These are phyloP conservation scores for Betta splendens DNA, from an alignment of 2,797 vertebrate species.

Conservation along the genomic window DNA sequence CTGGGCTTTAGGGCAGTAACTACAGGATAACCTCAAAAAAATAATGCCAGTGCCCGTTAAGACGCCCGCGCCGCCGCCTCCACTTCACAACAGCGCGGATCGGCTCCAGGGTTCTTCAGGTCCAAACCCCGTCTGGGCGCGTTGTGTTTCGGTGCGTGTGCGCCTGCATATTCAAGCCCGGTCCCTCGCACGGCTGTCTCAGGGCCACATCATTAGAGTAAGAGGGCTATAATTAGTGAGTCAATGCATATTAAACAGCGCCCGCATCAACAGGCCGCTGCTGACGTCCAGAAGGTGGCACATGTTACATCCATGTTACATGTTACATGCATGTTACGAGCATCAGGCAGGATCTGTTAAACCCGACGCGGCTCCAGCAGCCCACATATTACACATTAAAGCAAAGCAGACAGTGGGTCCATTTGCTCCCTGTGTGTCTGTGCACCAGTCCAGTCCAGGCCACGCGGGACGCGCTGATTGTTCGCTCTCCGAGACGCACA, in stretches of 20 bases:
- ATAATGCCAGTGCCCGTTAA: constrained; percentile 25
- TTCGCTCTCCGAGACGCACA: constrained; percentile 12
- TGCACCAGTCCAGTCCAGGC: background rate
- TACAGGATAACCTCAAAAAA: constrained; percentile 12
- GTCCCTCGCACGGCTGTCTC: constrained; percentile 62
- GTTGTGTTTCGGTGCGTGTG: constrained; percentile 23
- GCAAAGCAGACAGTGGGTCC: no score
- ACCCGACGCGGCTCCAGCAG: no score
- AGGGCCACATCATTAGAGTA: constrained; percentile 79
- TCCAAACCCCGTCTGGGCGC: constrained; percentile 28
- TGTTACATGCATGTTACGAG: no score
- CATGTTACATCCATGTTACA: constrained; percentile 54
- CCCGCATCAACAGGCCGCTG: constrained; percentile 53
- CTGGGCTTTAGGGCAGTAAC: constrained; percentile 19
- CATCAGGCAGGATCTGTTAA: no score
- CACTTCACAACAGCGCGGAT: constrained; percentile 30
- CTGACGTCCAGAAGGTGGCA: constrained; percentile 58
- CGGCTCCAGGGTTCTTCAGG: constrained; percentile 27
- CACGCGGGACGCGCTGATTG: constrained; percentile 10
- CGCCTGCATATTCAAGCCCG: constrained; percentile 41
- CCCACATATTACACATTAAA: no score
- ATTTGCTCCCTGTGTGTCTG: no score
- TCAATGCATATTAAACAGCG: constrained; percentile 80
- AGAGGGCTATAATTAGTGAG: constrained; percentile 78
- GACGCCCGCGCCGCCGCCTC: constrained; percentile 30